These are phyloP conservation scores for Ochotona curzoniae DNA, from an alignment of 2,113 vertebrate genomes.

Conservation along the genomic window DNA sequence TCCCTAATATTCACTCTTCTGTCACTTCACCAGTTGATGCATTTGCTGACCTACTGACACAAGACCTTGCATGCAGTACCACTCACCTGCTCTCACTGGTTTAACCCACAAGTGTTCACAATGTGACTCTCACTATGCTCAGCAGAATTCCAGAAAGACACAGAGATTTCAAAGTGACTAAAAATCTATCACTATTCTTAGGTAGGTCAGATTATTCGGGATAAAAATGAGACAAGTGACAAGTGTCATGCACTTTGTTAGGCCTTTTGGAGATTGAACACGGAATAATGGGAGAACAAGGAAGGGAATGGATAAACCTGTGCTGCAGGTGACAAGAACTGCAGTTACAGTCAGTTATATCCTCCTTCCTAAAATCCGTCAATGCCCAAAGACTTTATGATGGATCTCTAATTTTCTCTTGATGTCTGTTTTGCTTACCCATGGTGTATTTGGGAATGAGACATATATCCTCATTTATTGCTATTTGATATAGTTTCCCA, in stretches of 20 bases:
- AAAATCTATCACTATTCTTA: neutral
- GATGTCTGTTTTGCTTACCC: neutral
- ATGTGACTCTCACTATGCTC: neutral
- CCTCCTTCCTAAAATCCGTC: neutral
- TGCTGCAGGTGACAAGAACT: neutral
- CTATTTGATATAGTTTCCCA: neutral
- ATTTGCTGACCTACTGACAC: neutral
- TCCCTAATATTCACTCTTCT: neutral
- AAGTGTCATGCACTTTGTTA: neutral
- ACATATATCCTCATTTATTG: neutral
- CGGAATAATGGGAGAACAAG: neutral
- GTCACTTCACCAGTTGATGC: neutral
- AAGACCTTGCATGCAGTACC: neutral
- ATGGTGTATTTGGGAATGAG: neutral
- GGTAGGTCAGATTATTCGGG: neutral
- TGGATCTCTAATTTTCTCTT: neutral
- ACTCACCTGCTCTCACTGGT: neutral
- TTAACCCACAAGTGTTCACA: neutral
- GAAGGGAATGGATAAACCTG: neutral
- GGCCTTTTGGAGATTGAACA: neutral
- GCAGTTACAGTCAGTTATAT: neutral
- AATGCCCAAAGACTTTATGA: neutral
- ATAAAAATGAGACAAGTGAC: neutral
- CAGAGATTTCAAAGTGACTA: constrained; percentile 24
- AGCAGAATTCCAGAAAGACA: neutral